phyloP scores from a whole-genome alignment of 2,888 invertebrate species.

The Plebejus argus region DNA sequence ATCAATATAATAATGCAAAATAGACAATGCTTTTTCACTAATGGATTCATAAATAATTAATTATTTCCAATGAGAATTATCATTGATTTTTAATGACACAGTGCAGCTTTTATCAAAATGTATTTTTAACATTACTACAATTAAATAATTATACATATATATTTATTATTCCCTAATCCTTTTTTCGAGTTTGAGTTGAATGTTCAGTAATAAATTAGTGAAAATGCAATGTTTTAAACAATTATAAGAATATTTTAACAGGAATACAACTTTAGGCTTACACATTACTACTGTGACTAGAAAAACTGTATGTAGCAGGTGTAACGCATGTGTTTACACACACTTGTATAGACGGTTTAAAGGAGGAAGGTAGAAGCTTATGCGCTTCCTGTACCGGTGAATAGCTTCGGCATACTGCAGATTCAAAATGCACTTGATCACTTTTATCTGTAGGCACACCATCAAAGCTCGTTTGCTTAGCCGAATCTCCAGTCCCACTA shows the following conservation, averaged over 20 bases:
- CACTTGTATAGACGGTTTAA: conserved; percentile 78
- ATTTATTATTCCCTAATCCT: not conserved
- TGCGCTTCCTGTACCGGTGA: conserved; percentile 76
- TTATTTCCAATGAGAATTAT: not conserved
- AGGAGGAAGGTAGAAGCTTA: conserved; percentile 75
- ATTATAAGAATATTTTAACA: conserved; percentile 48
- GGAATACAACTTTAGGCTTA: conserved; percentile 53
- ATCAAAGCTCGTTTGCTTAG: conserved; percentile 86
- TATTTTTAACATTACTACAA: not conserved
- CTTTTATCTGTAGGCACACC: conserved; percentile 71
- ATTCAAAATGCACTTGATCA: conserved; percentile 75
- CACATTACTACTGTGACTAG: conserved; percentile 79
- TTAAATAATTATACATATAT: not conserved
- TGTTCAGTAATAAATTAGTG: conserved; percentile 53
- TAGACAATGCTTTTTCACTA: conserved; percentile 67
- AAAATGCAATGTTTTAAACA: conserved; percentile 58
- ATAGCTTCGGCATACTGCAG: conserved; percentile 68
- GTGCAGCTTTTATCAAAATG: not conserved
- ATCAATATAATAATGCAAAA: conserved; percentile 61
- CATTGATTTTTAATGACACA: not conserved
- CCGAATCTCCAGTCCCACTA: conserved; percentile 90
- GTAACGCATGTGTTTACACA: conserved; percentile 78
- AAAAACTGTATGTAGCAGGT: conserved; percentile 79
- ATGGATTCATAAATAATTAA: conserved; percentile 37
- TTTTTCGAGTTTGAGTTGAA: not conserved